Evolutionary conservation across 2,797 vertebrate species (phyloP), one percentile per base, ranked within the genome.

Genomic region (Chaetodon trifasciatus): DNA sequence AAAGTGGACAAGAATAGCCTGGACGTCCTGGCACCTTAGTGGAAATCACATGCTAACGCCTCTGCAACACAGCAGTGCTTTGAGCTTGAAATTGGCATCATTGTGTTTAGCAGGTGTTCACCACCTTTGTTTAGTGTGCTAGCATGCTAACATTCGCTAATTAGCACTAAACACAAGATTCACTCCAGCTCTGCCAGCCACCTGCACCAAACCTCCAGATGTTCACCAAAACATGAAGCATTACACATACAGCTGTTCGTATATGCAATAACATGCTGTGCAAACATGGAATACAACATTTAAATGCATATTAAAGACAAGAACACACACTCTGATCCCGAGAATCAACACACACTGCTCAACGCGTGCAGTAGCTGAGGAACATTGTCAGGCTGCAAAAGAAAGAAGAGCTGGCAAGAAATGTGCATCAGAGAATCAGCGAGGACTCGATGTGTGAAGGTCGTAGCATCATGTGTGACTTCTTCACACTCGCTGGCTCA

Each of bases 381-480:
- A 32, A 32, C 28, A 32, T 32, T 32, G 28, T 32, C 28, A 42
- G 16, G 65, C 49, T 39, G 32, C 17, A 39, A 42, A 46, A n/a
- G 12, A 2, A 0, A 56, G 11, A 47, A 47, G 13, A 74, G 11
- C 13, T 21, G 47, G 32, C 46, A 39, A 39, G 40, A 49, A 19
- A 56, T 49, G 56, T 49, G 19, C 32, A 56, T 47, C 10, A n/a
- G 58, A 72, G 62, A 50, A 46, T 40, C 56, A n/a, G 62, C 2
- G 76, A 79, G 50, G 63, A 64, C 44, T 44, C 73, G n/a, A 24
- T 21, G 66, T 66, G 32, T 70, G 76, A 78, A 66, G 55, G 67
- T 66, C n/a, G 23, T 1, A 39, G 56, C 66, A 13, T 77, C 82
- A 55, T 60, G 76, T 65, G 6, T 66, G 70, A 40, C 69, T 21